Percentiles rank a stretch among this genome's conserved stretches.
Evolutionary conservation across 2,113 vertebrate genomes (phyloP).

Genomic region (Sula dactylatra): DNA sequence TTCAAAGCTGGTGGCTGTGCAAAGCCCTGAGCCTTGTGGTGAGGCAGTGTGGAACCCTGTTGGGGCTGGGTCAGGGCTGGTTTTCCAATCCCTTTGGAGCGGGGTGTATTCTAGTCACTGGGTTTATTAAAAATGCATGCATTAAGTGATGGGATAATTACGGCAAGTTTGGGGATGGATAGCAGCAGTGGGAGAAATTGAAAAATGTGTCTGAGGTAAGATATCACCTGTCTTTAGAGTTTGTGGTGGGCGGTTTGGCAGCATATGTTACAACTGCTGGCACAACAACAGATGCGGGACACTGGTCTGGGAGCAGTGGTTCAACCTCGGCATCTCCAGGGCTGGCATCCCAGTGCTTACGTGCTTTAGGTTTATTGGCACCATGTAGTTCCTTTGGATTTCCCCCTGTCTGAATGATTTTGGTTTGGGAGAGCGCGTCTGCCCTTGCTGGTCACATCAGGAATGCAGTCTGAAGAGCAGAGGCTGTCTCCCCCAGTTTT

Average conservation of each 20-base stretch:
- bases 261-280: accelerated
- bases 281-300: not conserved
- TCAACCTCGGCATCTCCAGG: not conserved
- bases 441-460: not conserved
- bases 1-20: not conserved
- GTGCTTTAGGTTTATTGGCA: not conserved
- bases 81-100: not conserved
- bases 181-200: not conserved
- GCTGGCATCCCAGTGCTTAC: not conserved
- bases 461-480: not conserved
- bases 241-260: accelerated
- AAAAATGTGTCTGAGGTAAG: not conserved
- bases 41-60: accelerated
- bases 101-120: not conserved
- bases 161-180: not conserved
- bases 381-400: accelerated
- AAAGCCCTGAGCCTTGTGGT: not conserved
- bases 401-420: not conserved
- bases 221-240: not conserved
- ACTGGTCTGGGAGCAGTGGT: not conserved
- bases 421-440: not conserved
- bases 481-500: not conserved
- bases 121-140: constrained; percentile 15
- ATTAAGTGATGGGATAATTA: not conserved
- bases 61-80: not conserved